Evolutionary conservation across 2,888 invertebrate species (phyloP), one percentile per base, ranked within the genome.

Genomic region (Neoaliturus tenellus): DNA sequence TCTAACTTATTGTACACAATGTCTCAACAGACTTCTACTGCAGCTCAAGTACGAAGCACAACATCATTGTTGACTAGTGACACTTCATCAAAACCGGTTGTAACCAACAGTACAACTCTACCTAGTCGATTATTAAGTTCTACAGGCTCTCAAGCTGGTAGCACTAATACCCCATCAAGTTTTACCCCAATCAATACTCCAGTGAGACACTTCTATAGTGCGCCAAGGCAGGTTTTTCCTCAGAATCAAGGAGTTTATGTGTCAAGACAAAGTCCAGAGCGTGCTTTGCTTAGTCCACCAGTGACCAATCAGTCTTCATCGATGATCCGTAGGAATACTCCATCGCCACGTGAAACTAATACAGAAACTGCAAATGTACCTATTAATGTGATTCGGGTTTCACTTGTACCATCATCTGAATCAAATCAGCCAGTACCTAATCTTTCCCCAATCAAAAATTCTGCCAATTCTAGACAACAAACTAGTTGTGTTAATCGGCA

Each of bases 201-300:
- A 3, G 78, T 12, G 33, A 48, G 78, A 35, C 44, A 78, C 35
- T 55, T 78, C 44, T 55, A 48, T 23, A 55, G 48, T 78, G 20
- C 78, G n/a, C 31, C 51, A 23, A 28, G 78, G 35, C 78, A 78
- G 44, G 35, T 55, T n/a, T 78, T 55, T 35, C 33, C 78, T 33
- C 78, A 78, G 28, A 31, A 48, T 25, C 48, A 48, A 28, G 78
- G 55, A 55, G 31, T 35, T 55, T 78, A n/a, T 33, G 31, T 41
- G n/a, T 25, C 78, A 14, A 78, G 78, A 55, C 78, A 78, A 33
- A 78, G 78, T 55, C 48, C 55, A 31, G 78, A 78, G 25, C 44
- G 75, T 14, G 48, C 44, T 39, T 75, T 75, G 17, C n/a, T 75
- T 12, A 75, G 48, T 23, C 48, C 75, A 44, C 0, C 48, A 4